Evolutionary conservation across 2,888 invertebrate species (phyloP).

Genomic region (Folsomia candida): DNA sequence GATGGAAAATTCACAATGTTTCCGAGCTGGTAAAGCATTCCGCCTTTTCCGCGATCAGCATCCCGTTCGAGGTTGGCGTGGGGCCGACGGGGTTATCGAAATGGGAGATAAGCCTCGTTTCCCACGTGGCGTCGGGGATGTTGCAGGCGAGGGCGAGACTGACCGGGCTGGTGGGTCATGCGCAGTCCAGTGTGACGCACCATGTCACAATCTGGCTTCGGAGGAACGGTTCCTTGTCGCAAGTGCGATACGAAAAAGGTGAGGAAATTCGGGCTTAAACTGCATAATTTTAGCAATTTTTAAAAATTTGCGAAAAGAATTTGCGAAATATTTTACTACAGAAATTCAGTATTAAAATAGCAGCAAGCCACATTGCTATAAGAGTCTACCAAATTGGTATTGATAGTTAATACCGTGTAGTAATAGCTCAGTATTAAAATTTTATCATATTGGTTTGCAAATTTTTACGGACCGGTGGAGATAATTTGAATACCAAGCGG

Average conservation of each 20-base stretch:
- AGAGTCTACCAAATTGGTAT: too few species aligned
- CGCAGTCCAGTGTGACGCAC: slow-evolving; percentile 18
- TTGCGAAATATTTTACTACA: too few species aligned
- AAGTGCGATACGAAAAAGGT: not conserved
- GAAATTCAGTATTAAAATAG: too few species aligned
- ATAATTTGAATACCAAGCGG: too few species aligned
- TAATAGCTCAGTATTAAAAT: too few species aligned
- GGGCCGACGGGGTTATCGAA: slow-evolving; percentile 10
- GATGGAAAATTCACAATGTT: slow-evolving; percentile 30
- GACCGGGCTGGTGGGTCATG: slow-evolving; percentile 3
- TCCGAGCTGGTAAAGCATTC: slow-evolving; percentile 6
- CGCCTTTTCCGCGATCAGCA: slow-evolving; percentile 20
- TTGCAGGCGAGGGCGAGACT: slow-evolving; percentile 17
- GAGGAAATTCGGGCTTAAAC: not conserved
- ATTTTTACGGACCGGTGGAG: too few species aligned
- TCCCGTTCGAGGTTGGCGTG: slow-evolving; percentile 25
- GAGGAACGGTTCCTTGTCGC: not conserved
- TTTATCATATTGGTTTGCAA: too few species aligned
- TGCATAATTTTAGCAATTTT: not conserved
- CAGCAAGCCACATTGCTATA: too few species aligned
- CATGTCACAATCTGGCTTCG: slow-evolving; percentile 16
- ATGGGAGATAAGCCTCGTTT: slow-evolving; percentile 21
- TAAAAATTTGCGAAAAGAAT: not conserved
- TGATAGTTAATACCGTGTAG: too few species aligned
- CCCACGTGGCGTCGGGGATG: not conserved